Evolutionary conservation across 2,797 vertebrate species (phyloP).

Genomic region (Remorina albescens): DNA sequence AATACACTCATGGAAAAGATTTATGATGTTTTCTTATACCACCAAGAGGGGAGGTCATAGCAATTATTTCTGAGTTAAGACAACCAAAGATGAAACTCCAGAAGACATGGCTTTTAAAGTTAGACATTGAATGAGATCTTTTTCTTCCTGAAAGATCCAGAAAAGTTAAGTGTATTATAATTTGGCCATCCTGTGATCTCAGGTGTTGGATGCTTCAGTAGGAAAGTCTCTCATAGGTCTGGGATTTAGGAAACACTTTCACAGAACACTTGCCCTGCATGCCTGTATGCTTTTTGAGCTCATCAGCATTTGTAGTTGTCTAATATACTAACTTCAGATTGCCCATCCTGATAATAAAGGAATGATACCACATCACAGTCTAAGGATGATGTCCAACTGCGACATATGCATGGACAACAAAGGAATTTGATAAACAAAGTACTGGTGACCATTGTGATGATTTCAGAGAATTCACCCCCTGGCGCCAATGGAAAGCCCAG

Average conservation of each 20-base stretch:
- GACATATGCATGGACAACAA: slow-evolving; percentile 17
- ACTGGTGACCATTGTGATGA: slow-evolving; percentile 50
- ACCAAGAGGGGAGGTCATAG: slow-evolving; percentile 23
- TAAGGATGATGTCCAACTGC: slow-evolving; percentile 27
- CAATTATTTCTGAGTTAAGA: slow-evolving; percentile 24
- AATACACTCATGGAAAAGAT: slow-evolving; percentile 39
- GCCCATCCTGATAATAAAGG: slow-evolving; percentile 50
- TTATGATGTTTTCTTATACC: slow-evolving; percentile 41
- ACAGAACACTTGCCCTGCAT: slow-evolving; percentile 49
- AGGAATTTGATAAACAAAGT: slow-evolving; percentile 66
- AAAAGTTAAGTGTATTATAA: not conserved
- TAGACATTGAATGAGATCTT: not conserved
- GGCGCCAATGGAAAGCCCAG: slow-evolving; percentile 44
- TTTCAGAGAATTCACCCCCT: slow-evolving; percentile 62
- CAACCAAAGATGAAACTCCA: slow-evolving; percentile 2
- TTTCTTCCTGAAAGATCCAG: not conserved
- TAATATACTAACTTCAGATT: slow-evolving; percentile 63
- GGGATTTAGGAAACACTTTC: slow-evolving; percentile 42
- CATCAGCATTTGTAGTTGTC: slow-evolving; percentile 70
- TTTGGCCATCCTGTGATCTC: not conserved
- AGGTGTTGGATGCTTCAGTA: not conserved
- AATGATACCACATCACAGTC: slow-evolving; percentile 24
- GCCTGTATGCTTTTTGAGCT: slow-evolving; percentile 56
- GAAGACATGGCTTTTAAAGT: slow-evolving; percentile 9
- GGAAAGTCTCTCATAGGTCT: slow-evolving; percentile 26